Conservation (phyloP, 2,888 invertebrate species). For the Synanthedon tipuliformis region DNA sequence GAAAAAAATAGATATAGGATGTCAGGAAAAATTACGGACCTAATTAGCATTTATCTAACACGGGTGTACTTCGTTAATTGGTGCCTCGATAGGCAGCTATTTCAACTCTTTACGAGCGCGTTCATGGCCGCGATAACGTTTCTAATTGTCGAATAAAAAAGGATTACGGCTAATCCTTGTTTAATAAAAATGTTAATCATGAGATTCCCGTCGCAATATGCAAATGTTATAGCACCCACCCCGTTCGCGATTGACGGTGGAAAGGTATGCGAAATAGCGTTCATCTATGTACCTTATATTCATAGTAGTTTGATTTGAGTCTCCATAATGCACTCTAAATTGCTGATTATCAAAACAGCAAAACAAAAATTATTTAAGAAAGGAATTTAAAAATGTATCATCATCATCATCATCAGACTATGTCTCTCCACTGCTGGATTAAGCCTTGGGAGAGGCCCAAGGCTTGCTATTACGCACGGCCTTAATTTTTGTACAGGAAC, state of each 20-base stretch:
- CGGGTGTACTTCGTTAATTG: slow-evolving; percentile 58
- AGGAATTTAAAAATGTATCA: too few species aligned
- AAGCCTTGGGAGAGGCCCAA: neutral
- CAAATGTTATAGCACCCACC: slow-evolving; percentile 41
- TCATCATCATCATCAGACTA: too few species aligned
- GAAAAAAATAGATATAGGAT: too few species aligned
- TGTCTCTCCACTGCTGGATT: neutral
- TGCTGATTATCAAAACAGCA: too few species aligned
- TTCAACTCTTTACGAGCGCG: slow-evolving; percentile 66
- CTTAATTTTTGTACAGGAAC: neutral
- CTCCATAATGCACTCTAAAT: too few species aligned
- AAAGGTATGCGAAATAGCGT: neutral
- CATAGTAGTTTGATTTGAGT: too few species aligned
- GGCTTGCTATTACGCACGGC: neutral
- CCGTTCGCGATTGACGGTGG: slow-evolving; percentile 31
- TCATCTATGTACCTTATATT: neutral
- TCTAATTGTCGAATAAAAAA: slow-evolving; percentile 70
- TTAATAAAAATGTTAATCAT: slow-evolving; percentile 71
- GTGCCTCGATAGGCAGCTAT: slow-evolving; percentile 48
- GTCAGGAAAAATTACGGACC: slow-evolving; percentile 13
- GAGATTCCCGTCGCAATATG: slow-evolving; percentile 57
- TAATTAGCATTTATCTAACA: slow-evolving; percentile 45
- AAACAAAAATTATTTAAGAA: too few species aligned
- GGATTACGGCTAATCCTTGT: slow-evolving; percentile 64
- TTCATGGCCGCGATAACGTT: slow-evolving; percentile 52